Percentiles rank a stretch among this genome's conserved stretches.
Evolutionary conservation across 2,797 vertebrate genomes (phyloP).

Genomic region (Tarsius wallacei): DNA sequence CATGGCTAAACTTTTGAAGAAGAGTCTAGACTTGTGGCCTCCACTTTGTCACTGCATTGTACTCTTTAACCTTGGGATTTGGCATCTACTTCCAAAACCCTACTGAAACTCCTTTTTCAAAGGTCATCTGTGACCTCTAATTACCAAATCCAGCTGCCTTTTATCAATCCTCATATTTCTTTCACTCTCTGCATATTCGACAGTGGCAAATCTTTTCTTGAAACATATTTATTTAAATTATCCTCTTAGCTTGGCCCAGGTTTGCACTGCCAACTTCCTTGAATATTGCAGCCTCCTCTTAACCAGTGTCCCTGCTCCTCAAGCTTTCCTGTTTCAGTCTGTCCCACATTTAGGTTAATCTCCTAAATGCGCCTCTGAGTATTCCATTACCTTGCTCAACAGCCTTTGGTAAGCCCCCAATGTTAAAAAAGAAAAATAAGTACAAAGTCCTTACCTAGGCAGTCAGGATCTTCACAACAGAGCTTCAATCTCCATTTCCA

Average conservation of each 20-base stretch:
- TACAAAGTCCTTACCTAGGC: neutral
- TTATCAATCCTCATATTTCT: constrained; percentile 58
- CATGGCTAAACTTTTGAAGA: constrained; percentile 29
- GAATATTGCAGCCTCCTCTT: constrained; percentile 50
- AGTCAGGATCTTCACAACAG: constrained; percentile 42
- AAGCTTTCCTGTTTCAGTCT: constrained; percentile 54
- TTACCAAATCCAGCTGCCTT: constrained; percentile 50
- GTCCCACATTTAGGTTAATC: constrained; percentile 2
- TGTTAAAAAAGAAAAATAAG: neutral
- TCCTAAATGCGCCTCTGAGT: constrained; percentile 49
- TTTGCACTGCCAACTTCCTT: constrained; percentile 43
- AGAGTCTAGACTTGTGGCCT: constrained; percentile 28
- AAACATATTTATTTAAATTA: constrained; percentile 66
- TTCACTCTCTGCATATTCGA: constrained; percentile 26
- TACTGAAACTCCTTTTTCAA: constrained; percentile 55
- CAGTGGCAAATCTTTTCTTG: constrained; percentile 61
- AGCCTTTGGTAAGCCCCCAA: constrained; percentile 10
- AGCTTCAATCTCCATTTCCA: constrained; percentile 30
- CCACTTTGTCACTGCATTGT: neutral
- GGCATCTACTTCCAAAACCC: constrained; percentile 64
- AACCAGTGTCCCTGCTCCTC: neutral
- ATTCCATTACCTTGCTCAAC: constrained; percentile 60
- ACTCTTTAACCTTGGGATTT: constrained; percentile 44
- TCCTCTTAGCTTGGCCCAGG: constrained; percentile 57
- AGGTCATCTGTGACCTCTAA: constrained; percentile 40